Percentiles rank a stretch among this genome's conserved stretches.
phyloP scores from a whole-genome alignment of 2,888 invertebrate species.

The Epinotia demarniana region DNA sequence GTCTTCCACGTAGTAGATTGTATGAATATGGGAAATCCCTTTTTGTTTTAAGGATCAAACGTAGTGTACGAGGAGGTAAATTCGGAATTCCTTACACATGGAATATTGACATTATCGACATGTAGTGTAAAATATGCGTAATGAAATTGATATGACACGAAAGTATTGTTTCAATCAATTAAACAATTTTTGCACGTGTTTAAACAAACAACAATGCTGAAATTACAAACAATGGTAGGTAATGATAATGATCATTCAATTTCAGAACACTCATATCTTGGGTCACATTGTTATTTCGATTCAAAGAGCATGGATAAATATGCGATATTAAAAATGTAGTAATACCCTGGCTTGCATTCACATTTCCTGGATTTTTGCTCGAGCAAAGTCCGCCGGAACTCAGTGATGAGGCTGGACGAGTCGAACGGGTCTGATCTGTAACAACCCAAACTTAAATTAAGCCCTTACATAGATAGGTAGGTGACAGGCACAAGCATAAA shows the following conservation, averaged over 20 bases:
- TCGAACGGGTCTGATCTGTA: constrained; percentile 9
- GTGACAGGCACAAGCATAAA: no score
- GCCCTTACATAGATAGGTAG: not conserved
- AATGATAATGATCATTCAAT: not conserved
- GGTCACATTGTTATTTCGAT: not conserved
- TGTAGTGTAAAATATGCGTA: not conserved
- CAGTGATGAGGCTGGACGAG: constrained; percentile 58
- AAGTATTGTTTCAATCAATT: not conserved
- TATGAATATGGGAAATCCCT: no score
- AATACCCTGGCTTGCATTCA: constrained; percentile 71
- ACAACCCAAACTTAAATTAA: not conserved
- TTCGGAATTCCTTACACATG: not conserved
- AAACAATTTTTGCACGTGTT: not conserved
- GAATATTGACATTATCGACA: not conserved
- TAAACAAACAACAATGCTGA: constrained; percentile 1
- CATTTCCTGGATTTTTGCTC: constrained; percentile 72
- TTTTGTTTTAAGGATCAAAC: no score
- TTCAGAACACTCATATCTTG: not conserved
- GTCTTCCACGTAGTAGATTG: no score
- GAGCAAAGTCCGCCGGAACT: constrained; percentile 70
- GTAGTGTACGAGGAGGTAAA: no score
- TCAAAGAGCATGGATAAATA: not conserved
- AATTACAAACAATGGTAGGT: not conserved
- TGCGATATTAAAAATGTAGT: not conserved
- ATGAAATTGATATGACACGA: not conserved